Conservation (phyloP, 1,140 invertebrate species). For the Ruditapes philippinarum region DNA sequence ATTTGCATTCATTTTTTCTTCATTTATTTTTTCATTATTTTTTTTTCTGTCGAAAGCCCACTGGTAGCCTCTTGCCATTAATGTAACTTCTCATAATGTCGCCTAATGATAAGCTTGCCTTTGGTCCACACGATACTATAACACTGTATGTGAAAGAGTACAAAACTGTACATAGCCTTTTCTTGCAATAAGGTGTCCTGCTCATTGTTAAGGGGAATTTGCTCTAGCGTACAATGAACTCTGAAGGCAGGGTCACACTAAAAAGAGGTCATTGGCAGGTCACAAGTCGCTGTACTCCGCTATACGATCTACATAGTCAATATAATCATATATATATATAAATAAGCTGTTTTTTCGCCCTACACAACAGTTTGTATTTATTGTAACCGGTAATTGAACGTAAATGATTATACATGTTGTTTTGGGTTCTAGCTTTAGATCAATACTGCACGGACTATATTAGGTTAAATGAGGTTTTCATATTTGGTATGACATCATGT, state of each 20-base stretch:
- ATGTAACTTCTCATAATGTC: conserved; percentile 54
- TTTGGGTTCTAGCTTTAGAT: no score
- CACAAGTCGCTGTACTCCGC: conserved; percentile 56
- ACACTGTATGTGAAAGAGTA: neutral
- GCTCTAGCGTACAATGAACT: conserved; percentile 48
- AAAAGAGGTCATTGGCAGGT: conserved; percentile 54
- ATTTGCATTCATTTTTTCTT: no score
- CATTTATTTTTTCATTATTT: neutral
- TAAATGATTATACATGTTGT: no score
- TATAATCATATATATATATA: no score
- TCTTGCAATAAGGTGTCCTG: neutral
- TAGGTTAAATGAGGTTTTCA: no score
- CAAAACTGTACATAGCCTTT: neutral
- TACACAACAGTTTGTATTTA: no score
- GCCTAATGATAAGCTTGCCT: neutral
- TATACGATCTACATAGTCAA: conserved; percentile 22
- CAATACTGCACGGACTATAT: no score
- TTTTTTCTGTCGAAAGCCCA: conserved; percentile 10
- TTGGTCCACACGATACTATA: neutral
- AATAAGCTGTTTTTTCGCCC: no score
- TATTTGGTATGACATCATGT: no score
- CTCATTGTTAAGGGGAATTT: no score
- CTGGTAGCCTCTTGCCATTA: neutral
- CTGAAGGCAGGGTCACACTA: conserved; percentile 55
- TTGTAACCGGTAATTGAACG: no score